Evolutionary conservation across 2,797 vertebrate species (phyloP).

Genomic region (Craterocephalus amniculus): DNA sequence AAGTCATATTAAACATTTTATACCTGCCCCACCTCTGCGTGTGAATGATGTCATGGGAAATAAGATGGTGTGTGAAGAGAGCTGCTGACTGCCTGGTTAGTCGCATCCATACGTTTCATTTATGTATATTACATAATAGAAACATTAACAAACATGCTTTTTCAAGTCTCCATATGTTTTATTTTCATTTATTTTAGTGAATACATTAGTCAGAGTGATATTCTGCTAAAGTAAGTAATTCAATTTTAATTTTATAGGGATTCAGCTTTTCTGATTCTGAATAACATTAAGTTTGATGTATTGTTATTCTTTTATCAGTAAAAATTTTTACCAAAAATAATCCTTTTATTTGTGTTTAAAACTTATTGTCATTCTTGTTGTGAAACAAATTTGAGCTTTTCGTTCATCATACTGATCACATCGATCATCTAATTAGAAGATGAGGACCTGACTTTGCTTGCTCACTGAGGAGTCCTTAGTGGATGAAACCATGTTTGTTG

Average conservation of each 20-base stretch:
- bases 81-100: too few relatives aligned
- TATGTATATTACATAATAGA: neutral
- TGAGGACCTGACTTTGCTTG: slow-evolving; percentile 33
- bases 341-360: slow-evolving; percentile 9
- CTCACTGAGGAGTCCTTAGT: slow-evolving; percentile 29
- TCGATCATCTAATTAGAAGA: slow-evolving; percentile 32
- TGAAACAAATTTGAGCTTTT: slow-evolving; percentile 9
- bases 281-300: too few relatives aligned
- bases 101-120: neutral
- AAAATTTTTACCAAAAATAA: neutral
- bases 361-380: neutral
- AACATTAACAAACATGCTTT: neutral
- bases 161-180: neutral
- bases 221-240: neutral
- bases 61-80: neutral
- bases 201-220: neutral
- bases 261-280: too few relatives aligned
- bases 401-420: slow-evolving; percentile 36
- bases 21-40: neutral
- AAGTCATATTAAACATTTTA: neutral
- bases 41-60: neutral
- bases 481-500: slow-evolving; percentile 60
- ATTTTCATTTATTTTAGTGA: neutral
- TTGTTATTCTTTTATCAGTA: neutral
- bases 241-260: neutral